Evolutionary conservation across 1,140 invertebrate species (phyloP), one percentile per base, ranked within the genome.

Genomic region (Diprion similis): DNA sequence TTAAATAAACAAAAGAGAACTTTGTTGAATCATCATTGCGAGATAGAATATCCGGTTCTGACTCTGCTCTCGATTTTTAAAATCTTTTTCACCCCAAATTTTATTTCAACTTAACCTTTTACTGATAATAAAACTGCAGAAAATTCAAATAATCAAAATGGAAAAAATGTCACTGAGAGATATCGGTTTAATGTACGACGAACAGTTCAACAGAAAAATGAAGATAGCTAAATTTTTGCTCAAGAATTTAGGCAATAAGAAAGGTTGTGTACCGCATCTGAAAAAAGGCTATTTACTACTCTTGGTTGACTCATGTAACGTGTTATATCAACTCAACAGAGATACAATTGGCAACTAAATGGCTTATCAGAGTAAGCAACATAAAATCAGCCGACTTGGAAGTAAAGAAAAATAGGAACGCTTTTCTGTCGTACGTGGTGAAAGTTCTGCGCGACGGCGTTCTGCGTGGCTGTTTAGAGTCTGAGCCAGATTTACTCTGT

Each of bases 351-450:
- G 84, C 83, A 71, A 82, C 77, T 70, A 86, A 88, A 79, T 87
- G 86, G 82, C 80, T 89, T 45, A 66, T 68, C 45, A 87, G 86
- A 77, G 76, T 86, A 19, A 77, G 80, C 59, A 73, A 77, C 9
- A 79, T 90, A 17, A 84, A 89, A 75, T 82, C 77, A 0, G 76
- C 75, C 71, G 83, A 82, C 73, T 73, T 79, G n/a, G 78, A 81
- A 10, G 85, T 86, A 0, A 90, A 90, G 75, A 83, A 80, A 72
- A 84, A 90, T 75, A 82, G 88, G 65, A 89, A 89, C 68, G 78
- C 76, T 9, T 90, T 89, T 74, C 83, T 89, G 77, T 80, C 80
- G n/a, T 90, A 89, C 76, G 84, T 89, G 75, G 72, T 90, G 1
- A 83, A 83, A 48, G 83, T 89, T 10, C 74, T 90, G 15, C 81